Evolutionary conservation across 92 coral and sea anemone species (phyloP), one percentile per base, ranked within the genome.

Genomic region (Plumapathes pennacea): DNA sequence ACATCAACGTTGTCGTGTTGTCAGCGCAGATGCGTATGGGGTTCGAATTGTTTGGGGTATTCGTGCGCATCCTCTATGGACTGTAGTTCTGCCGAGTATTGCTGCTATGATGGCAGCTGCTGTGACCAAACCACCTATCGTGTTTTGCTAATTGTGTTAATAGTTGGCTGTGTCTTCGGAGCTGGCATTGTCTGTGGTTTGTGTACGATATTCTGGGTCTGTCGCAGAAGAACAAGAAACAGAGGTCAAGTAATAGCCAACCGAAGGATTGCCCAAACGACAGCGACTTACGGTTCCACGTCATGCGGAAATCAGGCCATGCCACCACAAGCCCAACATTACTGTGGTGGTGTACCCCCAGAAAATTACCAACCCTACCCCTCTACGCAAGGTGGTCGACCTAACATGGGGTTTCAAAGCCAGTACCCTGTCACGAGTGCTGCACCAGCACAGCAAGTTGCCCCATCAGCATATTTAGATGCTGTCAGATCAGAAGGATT

Each of bases 1-100:
- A 13, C 30, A 5, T 24, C 30, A 36, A 18, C 15, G 19, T 1
- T n/a, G n/a, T n/a, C n/a, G n/a, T 62, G 69, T 20, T 64, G 69
- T 31, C 45, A 62, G 31, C 30, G 22, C n/a, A 7, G 0, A 8
- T 62, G 69, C 46, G 33, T 46, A 20, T 45, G 32, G 27, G 54
- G 41, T 20, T 19, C 57, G 2, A 14, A 17, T 36, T 62, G 69
- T 24, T 8, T 2, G 6, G 69, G 69, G 17, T 14, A 31, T 1
- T 19, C 4, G 25, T 45, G 69, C 42, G 0, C 9, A 51, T 34
- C 7, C 4, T 32, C 39, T 37, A 30, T 25, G n/a, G 52, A 53
- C 17, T 40, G 47, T 44, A 4, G 23, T 28, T 5, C 23, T 4
- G 7, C 3, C 2, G 14, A 19, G 44, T 12, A 3, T 17, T 60